These are phyloP conservation scores for Vanessa atalanta DNA, from an alignment of 1,140 invertebrate species.

Conservation along the genomic window DNA sequence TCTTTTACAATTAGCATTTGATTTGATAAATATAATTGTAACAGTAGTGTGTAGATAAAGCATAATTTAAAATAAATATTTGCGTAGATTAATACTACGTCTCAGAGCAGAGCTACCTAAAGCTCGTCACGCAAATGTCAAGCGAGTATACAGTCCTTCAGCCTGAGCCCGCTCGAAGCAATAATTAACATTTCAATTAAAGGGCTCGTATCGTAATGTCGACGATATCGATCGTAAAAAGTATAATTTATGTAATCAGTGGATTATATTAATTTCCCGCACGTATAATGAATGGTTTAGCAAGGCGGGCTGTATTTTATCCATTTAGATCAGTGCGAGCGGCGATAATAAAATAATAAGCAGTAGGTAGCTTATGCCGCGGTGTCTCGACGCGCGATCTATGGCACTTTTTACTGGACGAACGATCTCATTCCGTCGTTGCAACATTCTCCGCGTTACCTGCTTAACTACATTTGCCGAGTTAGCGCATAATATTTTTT, in stretches of 20 bases:
- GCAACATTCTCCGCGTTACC: slow-evolving; percentile 39
- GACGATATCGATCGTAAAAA: slow-evolving; percentile 14
- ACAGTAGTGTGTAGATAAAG: too few species aligned
- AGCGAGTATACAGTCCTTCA: background rate
- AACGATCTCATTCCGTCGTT: slow-evolving; percentile 45
- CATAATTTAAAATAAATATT: background rate
- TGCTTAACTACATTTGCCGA: slow-evolving; percentile 38
- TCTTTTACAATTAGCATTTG: too few species aligned
- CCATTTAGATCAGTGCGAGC: slow-evolving; percentile 2
- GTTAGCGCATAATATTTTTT: slow-evolving; percentile 40
- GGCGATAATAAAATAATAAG: slow-evolving; percentile 33
- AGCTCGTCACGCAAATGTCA: slow-evolving; percentile 1
- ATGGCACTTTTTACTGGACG: slow-evolving; percentile 40
- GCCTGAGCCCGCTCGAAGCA: background rate
- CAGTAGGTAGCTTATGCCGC: slow-evolving; percentile 26
- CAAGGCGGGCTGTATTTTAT: slow-evolving; percentile 8
- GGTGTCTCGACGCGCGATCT: slow-evolving; percentile 18
- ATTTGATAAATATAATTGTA: too few species aligned
- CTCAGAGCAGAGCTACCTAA: background rate
- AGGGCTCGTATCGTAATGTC: background rate
- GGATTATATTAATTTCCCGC: slow-evolving; percentile 13
- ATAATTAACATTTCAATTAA: slow-evolving; percentile 15
- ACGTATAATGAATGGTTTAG: slow-evolving; percentile 7
- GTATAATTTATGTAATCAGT: slow-evolving; percentile 23
- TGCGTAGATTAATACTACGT: background rate